Evolutionary conservation across 1,140 invertebrate species (phyloP), one percentile per base, ranked within the genome.

Genomic region (Brachionus paranguensis): DNA sequence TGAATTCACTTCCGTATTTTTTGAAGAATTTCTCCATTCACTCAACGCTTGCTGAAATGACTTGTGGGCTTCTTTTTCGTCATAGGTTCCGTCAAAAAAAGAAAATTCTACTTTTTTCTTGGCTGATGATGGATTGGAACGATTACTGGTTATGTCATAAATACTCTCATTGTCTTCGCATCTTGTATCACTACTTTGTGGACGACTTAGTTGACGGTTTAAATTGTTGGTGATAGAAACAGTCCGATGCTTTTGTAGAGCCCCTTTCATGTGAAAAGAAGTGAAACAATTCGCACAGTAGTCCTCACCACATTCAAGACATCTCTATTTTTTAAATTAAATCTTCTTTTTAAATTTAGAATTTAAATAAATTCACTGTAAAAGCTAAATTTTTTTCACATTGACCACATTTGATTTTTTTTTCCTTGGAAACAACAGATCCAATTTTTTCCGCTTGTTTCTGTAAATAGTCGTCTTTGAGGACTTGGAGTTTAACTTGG

Each of bases 281-380:
- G 88, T 86, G 84, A 90, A 90, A 85, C 89, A 90, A 60, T 85
- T 85, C 8, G 88, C 85, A 85, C 89, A 90, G 78, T 89, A 90
- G 29, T 87, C 85, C 83, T 90, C 89, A 24, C 87, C 86, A 85
- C 89, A 90, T 86, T 90, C 88, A 3, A 87, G 68, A 85, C 89
- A 90, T 1, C 84, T 87, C 89, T 90, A 86, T 47, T 85, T 85
- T 12, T 50, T 29, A 76, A 37, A 74, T 53, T 65, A 8, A 65
- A 29, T 55, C 24, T n/a, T 5, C 2, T 24, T 33, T 29, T 27
- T 41, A 72, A 29, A 37, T 37, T 72, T 53, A 84, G 17, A 45
- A 20, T 50, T 17, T 27, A 11, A 17, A 24, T 50, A n/a, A 45
- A 86, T 87, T 86, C 84, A 90, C 89, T 85, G 89, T 86, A 24